These are phyloP conservation scores for Minunthozetes semirufus DNA, from an alignment of 2,888 invertebrate genomes.

Conservation along the genomic window DNA sequence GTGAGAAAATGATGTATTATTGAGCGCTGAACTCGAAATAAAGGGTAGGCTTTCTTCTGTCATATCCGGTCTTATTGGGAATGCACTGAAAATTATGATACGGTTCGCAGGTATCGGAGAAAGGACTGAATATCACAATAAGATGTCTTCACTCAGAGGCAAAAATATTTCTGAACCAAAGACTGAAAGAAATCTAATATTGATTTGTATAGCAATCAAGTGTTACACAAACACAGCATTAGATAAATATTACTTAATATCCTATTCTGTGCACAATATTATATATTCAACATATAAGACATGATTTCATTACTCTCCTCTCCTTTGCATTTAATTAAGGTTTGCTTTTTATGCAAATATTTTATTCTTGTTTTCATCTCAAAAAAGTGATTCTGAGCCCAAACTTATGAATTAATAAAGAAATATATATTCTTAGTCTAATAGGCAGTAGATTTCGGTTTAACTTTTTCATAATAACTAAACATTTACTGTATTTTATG, in stretches of 20 bases:
- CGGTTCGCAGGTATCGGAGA: background rate
- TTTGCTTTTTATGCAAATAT: no score
- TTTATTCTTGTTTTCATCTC: no score
- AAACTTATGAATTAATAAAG: no score
- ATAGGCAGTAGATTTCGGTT: no score
- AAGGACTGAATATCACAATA: background rate
- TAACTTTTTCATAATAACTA: background rate
- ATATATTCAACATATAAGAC: no score
- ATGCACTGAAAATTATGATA: background rate
- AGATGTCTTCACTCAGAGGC: background rate
- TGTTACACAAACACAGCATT: no score
- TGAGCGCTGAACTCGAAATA: background rate
- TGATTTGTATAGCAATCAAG: background rate
- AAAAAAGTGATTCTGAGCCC: no score
- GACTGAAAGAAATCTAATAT: background rate
- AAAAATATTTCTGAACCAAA: background rate
- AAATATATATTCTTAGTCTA: no score
- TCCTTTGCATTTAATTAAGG: no score
- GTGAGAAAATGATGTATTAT: constrained; percentile 1
- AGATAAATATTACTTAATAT: no score
- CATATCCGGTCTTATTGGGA: background rate
- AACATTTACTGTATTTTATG: background rate
- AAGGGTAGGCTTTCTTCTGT: background rate
- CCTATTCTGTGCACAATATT: no score
- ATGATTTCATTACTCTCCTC: no score